Evolutionary conservation across 1,140 invertebrate genomes (phyloP).

Genomic region (Bradysia coprophila): DNA sequence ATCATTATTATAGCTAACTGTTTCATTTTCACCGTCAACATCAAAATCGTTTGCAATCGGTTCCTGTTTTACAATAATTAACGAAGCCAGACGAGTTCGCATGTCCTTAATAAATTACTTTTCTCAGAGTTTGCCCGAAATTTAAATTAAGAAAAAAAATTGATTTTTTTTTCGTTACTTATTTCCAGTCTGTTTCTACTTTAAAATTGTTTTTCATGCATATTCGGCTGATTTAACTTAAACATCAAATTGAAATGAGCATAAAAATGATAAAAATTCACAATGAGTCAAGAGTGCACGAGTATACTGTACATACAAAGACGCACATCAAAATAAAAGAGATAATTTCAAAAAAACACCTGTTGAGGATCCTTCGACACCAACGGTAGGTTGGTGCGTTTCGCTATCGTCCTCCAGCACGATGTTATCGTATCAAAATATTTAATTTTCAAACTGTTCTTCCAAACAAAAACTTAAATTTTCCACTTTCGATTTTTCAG

Average conservation of each 20-base stretch:
- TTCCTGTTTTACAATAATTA: conserved; percentile 24
- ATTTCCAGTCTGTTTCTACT: too few species aligned
- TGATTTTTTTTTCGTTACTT: neutral
- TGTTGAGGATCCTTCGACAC: neutral
- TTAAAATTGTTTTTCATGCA: neutral
- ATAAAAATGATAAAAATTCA: too few species aligned
- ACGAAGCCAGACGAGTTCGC: conserved; percentile 23
- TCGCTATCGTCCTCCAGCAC: neutral
- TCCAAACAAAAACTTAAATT: too few species aligned
- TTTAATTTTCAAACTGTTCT: too few species aligned
- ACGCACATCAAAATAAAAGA: too few species aligned
- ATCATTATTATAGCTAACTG: neutral
- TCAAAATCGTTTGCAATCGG: conserved; percentile 1
- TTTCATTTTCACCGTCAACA: neutral
- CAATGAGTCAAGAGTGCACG: too few species aligned
- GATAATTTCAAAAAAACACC: too few species aligned
- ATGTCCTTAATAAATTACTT: conserved; percentile 15
- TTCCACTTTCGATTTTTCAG: too few species aligned
- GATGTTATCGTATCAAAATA: too few species aligned
- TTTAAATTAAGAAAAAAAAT: neutral
- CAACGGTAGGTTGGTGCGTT: neutral
- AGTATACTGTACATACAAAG: too few species aligned
- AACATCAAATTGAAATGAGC: neutral
- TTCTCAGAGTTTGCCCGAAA: neutral
- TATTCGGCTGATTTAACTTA: neutral